These are phyloP conservation scores for Sycon ciliatum DNA, from an alignment of 37 sponge, comb jelly and placozoan genomes.

Conservation along the genomic window DNA sequence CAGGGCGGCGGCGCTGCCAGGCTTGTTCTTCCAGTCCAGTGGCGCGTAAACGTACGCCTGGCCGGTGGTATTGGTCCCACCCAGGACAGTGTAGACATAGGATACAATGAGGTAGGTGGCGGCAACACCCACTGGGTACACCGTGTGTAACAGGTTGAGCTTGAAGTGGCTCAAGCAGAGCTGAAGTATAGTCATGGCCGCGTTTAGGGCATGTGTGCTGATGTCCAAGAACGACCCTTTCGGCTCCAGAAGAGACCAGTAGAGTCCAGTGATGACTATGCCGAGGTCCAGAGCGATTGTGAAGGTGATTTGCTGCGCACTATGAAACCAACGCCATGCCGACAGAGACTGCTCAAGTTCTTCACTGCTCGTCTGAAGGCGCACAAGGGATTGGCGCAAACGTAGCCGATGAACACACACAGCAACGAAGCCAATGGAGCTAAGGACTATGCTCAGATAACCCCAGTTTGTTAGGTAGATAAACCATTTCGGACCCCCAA, in stretches of 20 bases:
- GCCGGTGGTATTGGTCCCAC: slow-evolving; percentile 28
- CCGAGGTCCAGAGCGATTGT: slow-evolving; percentile 18
- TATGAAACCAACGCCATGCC: slow-evolving; percentile 49
- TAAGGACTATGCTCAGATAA: neutral
- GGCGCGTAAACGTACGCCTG: slow-evolving; percentile 35
- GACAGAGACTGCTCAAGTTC: neutral
- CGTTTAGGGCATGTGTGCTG: slow-evolving; percentile 44
- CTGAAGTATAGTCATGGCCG: slow-evolving; percentile 40
- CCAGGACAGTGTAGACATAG: slow-evolving; percentile 45
- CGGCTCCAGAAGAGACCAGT: slow-evolving; percentile 44
- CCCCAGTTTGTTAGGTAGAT: slow-evolving; percentile 71
- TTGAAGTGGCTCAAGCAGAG: slow-evolving; percentile 27
- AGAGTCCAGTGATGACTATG: slow-evolving; percentile 28
- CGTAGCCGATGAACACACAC: neutral
- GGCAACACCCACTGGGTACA: slow-evolving; percentile 13
- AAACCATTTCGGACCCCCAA: slow-evolving; percentile 27
- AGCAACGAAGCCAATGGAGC: neutral
- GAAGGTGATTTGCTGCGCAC: slow-evolving; percentile 42
- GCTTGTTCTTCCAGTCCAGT: slow-evolving; percentile 41
- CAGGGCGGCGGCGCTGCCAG: slow-evolving; percentile 23
- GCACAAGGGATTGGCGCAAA: neutral
- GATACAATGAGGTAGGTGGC: slow-evolving; percentile 32
- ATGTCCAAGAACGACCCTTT: neutral
- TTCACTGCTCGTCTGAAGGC: neutral
- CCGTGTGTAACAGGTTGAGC: slow-evolving; percentile 33